phyloP scores from a whole-genome alignment of 2,888 invertebrate species.

The Augochlorella aurata region DNA sequence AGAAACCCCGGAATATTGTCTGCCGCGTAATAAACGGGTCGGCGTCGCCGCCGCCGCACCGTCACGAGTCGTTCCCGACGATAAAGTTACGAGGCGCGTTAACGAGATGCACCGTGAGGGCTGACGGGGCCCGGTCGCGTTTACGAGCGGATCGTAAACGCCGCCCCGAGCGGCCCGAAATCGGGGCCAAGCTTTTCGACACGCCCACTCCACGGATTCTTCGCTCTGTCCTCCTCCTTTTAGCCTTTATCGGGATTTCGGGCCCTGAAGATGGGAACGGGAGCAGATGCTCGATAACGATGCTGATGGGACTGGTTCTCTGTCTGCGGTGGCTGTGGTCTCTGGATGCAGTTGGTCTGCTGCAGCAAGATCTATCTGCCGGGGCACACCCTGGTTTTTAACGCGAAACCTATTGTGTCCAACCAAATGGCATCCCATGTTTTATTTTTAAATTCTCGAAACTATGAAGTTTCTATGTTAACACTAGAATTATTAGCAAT shows the following conservation, averaged over 20 bases:
- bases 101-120: slow-evolving; percentile 52
- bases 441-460: no score
- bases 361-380: no score
- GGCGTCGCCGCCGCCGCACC: slow-evolving; percentile 3
- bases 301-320: neutral
- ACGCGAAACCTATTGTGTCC: no score
- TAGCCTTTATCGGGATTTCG: slow-evolving; percentile 8
- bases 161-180: slow-evolving; percentile 35
- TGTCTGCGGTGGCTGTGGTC: no score
- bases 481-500: no score
- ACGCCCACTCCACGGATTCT: slow-evolving; percentile 38
- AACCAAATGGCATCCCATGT: no score
- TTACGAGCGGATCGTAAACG: slow-evolving; percentile 62
- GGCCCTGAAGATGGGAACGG: slow-evolving; percentile 3
- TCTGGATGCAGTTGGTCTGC: no score
- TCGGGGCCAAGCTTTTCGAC: slow-evolving; percentile 45
- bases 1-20: slow-evolving; percentile 38
- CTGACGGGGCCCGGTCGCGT: slow-evolving; percentile 33
- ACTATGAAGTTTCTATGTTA: no score
- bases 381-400: no score
- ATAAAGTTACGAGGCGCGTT: slow-evolving; percentile 59
- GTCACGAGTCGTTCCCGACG: slow-evolving; percentile 27
- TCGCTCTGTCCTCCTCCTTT: slow-evolving; percentile 2
- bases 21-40: slow-evolving; percentile 53
- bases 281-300: slow-evolving; percentile 18